These are phyloP conservation scores for Cyclophora punctaria DNA, from an alignment of 2,888 invertebrate genomes.

Conservation along the genomic window DNA sequence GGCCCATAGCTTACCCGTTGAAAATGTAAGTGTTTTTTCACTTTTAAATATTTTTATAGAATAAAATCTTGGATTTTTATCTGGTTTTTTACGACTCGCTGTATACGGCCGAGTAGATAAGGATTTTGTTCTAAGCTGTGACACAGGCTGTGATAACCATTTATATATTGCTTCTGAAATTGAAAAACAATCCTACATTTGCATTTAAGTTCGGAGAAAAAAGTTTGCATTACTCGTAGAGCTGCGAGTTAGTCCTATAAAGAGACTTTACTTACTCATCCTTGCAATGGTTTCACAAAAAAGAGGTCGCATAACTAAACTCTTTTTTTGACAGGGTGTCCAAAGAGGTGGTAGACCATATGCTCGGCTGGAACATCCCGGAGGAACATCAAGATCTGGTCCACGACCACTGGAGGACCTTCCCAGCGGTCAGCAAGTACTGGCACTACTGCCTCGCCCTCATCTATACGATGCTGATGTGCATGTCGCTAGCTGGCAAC, in stretches of 20 bases:
- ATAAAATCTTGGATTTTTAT: background rate
- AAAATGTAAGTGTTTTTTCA: conserved; percentile 53
- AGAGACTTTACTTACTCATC: too few species aligned
- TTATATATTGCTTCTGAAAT: too few species aligned
- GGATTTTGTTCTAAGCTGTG: too few species aligned
- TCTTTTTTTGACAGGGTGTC: conserved; percentile 42
- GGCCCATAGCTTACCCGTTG: conserved; percentile 60
- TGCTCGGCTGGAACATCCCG: conserved; percentile 82
- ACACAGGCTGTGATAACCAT: too few species aligned
- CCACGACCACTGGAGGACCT: conserved; percentile 81
- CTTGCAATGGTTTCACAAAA: too few species aligned
- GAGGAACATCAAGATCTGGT: conserved; percentile 78
- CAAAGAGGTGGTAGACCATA: conserved; percentile 58
- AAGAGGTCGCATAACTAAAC: too few species aligned
- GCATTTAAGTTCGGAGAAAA: too few species aligned
- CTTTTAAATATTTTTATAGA: background rate
- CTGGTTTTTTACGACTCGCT: too few species aligned
- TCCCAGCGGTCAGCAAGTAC: conserved; percentile 78
- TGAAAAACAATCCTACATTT: too few species aligned
- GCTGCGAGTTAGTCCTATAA: too few species aligned
- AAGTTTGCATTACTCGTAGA: too few species aligned
- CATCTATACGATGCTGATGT: conserved; percentile 77
- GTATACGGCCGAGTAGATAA: too few species aligned
- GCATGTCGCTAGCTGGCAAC: conserved; percentile 78
- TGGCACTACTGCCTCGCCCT: conserved; percentile 79